Evolutionary conservation across 2,888 invertebrate genomes (phyloP), one percentile per base, ranked within the genome.

Genomic region (Apocheima hispidaria): DNA sequence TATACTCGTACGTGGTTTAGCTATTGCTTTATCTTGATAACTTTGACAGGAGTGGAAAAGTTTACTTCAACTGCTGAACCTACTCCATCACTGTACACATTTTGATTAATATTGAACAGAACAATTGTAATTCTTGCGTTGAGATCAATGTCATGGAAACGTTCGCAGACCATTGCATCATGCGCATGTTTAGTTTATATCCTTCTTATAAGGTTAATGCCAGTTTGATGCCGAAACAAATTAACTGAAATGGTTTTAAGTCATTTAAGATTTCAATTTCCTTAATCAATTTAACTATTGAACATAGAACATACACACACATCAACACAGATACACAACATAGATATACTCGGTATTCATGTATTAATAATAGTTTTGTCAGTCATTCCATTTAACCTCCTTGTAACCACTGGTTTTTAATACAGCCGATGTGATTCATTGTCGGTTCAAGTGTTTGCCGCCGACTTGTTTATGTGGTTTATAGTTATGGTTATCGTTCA

Each of bases 371-470:
- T 36, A 14, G 20, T 44, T n/a, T 52, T 30, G 43, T 30, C 36
- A 44, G 51, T 43, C 14, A 44, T 28, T 57, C 56, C 35, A 65
- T 65, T 62, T 52, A 65, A 43, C 38, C 49, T 46, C 35, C 20
- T 58, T 63, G 48, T 65, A 68, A 73, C 58, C 69, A 72, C 59
- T 74, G 68, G 68, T 76, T 74, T 71, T 73, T 69, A 76, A 68
- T 70, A 66, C 36, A 52, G 70, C 50, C 58, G 64, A 59, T 65
- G 74, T 86, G 83, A 87, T 79, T 86, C 85, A 87, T 74, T 83
- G 81, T 87, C 82, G 77, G 78, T 81, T 79, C 86, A 87, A 84
- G 83, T 87, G 86, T 80, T 80, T 77, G 66, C 70, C 66, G 69
- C 71, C 66, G 61, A 74, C 69, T 70, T 65, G 50, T 75, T 75